phyloP scores from a whole-genome alignment of 2,797 vertebrate species.

The Dromococcyx pavoninus region DNA sequence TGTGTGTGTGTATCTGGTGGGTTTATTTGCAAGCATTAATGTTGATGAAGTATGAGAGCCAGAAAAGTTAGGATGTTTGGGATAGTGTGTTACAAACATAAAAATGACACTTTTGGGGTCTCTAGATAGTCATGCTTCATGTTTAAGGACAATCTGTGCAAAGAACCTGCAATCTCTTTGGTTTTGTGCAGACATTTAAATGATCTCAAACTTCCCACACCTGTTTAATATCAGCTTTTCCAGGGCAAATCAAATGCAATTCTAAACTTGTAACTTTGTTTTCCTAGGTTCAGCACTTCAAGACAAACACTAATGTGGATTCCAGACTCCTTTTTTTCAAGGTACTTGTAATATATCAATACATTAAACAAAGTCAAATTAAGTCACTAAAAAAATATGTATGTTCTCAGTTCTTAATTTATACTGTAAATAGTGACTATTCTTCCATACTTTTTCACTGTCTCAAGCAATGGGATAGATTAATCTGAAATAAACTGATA shows the following conservation, averaged over 20 bases:
- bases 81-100: neutral
- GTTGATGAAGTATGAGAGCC: neutral
- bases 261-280: constrained; percentile 25
- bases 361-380: neutral
- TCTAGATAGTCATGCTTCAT: neutral
- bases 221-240: neutral
- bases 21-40: neutral
- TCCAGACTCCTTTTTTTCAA: constrained; percentile 99
- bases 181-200: neutral
- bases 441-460: neutral
- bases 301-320: constrained; percentile 99
- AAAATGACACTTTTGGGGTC: neutral
- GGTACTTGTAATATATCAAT: constrained; percentile 76
- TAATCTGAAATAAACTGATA: neutral
- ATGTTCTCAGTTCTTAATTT: neutral
- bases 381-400: neutral
- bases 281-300: constrained; percentile 93
- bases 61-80: neutral
- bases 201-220: neutral
- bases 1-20: neutral
- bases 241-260: neutral
- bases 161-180: neutral
- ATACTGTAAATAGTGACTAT: neutral
- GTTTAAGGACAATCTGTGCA: neutral
- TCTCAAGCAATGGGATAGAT: neutral